Evolutionary conservation across 1,140 invertebrate species (phyloP).

Genomic region (Cyrtorhinus lividipennis): DNA sequence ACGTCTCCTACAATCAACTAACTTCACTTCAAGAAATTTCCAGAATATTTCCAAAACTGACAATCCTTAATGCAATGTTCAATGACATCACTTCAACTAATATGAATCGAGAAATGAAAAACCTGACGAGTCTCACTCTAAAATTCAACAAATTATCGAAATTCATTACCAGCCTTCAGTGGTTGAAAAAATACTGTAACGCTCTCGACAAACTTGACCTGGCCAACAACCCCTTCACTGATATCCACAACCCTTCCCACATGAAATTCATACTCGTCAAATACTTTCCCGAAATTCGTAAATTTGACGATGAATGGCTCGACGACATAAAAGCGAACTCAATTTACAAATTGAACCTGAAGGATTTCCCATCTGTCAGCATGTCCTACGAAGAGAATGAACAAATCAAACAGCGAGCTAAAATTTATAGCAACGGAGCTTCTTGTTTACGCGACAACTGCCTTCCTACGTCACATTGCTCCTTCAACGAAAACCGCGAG

Average conservation of each 20-base stretch:
- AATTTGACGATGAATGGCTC: slow-evolving; percentile 4
- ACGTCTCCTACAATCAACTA: slow-evolving; percentile 22
- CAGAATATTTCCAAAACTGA: slow-evolving; percentile 16
- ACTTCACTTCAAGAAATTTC: slow-evolving; percentile 20
- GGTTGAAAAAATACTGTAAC: slow-evolving; percentile 15
- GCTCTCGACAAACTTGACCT: slow-evolving; percentile 21
- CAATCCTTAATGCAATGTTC: slow-evolving; percentile 20
- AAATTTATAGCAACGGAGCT: not conserved
- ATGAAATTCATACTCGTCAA: not conserved
- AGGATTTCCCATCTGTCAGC: not conserved
- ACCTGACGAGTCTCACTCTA: slow-evolving; percentile 20
- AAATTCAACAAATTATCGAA: slow-evolving; percentile 23
- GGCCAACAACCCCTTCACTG: slow-evolving; percentile 22
- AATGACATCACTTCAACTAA: slow-evolving; percentile 20
- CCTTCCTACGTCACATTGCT: slow-evolving; percentile 3
- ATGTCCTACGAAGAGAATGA: slow-evolving; percentile 14
- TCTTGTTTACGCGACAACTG: slow-evolving; percentile 4
- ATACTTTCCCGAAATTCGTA: not conserved
- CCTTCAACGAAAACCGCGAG: slow-evolving; percentile 6
- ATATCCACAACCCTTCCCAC: slow-evolving; percentile 17
- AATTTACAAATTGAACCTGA: slow-evolving; percentile 18
- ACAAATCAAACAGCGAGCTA: slow-evolving; percentile 10
- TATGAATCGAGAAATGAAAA: slow-evolving; percentile 5
- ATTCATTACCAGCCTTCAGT: slow-evolving; percentile 14
- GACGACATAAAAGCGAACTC: not conserved